Evolutionary conservation across 2,888 invertebrate species (phyloP), one percentile per base, ranked within the genome.

Genomic region (Orthosia gracilis): DNA sequence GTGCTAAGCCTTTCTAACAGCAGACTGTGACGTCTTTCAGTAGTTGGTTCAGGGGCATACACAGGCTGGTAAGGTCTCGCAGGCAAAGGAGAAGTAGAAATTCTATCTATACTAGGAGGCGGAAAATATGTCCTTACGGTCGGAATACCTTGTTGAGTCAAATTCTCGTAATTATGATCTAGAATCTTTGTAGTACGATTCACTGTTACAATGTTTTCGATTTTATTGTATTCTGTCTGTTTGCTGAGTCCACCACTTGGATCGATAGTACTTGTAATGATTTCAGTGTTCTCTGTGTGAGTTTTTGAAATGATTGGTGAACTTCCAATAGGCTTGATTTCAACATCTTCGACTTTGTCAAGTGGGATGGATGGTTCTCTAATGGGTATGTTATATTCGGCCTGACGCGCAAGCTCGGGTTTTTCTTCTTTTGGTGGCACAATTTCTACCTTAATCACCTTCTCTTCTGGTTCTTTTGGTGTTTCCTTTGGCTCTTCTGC

Each of bases 311-410:
- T 90, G 5, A 93, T 89, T 64, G 94, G 91, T 23, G 94, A 94
- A 61, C 94, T 91, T 12, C 94, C 94, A 63, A 96, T 95, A 2
- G 96, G 96, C 78, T 96, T 96, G 31, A 96, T 96, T 90, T 96
- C 96, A 57, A 96, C 90, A 82, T 95, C 95, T 90, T 96, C 95
- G 45, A 95, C 94, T 88, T 95, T 96, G 45, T 96, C 96, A 26
- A 96, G 88, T 21, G 95, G 96, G 49, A 96, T 91, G 7, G 96
- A 94, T 45, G 95, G 95, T 81, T 96, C 96, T 69, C 94, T 92
- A 13, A 94, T 85, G 12, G 94, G 93, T n/a, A 92, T 83, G 77
- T 90, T 92, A 45, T 79, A 83, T 77, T 93, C 91, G 9, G 83
- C 40, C 76, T 87, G 84, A 3, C 88, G 73, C 7, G 73, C 78